Conservation (phyloP, 2,888 invertebrate species). For the Chrysolina oricalcia region DNA sequence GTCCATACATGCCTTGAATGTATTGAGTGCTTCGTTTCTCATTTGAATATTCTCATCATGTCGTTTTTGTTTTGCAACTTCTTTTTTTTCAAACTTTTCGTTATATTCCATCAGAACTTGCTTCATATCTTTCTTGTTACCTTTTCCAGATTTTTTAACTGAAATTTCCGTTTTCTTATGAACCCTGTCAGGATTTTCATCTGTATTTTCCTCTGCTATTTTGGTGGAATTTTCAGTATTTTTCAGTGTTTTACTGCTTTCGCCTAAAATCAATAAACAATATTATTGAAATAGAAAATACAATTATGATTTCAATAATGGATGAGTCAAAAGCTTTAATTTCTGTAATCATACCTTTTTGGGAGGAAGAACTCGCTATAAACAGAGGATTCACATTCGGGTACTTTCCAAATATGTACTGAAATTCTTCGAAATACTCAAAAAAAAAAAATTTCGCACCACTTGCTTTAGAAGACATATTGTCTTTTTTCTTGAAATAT, state of each 20-base stretch:
- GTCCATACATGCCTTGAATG: slow-evolving; percentile 20
- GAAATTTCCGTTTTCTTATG: not conserved
- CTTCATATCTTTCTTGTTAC: slow-evolving; percentile 1
- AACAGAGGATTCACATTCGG: slow-evolving; percentile 9
- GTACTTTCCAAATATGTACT: not conserved
- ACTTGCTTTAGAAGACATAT: slow-evolving; percentile 21
- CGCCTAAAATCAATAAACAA: too few species aligned
- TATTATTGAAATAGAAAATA: too few species aligned
- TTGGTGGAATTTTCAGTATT: slow-evolving; percentile 4
- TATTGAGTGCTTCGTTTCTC: slow-evolving; percentile 8
- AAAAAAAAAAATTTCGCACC: not conserved
- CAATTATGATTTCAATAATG: too few species aligned
- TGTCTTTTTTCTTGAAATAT: slow-evolving; percentile 12
- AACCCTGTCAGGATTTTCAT: not conserved
- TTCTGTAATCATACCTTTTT: too few species aligned
- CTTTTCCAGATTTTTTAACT: not conserved
- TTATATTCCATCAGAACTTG: slow-evolving; percentile 8
- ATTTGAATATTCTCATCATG: slow-evolving; percentile 17
- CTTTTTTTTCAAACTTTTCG: not conserved
- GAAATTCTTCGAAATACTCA: slow-evolving; percentile 12
- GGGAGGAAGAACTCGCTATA: not conserved
- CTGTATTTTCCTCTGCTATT: slow-evolving; percentile 1
- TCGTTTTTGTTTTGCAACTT: slow-evolving; percentile 15
- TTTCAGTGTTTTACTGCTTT: too few species aligned
- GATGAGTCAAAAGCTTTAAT: too few species aligned